phyloP scores from a whole-genome alignment of 2,797 vertebrate genomes.

The Capromys pilorides region DNA sequence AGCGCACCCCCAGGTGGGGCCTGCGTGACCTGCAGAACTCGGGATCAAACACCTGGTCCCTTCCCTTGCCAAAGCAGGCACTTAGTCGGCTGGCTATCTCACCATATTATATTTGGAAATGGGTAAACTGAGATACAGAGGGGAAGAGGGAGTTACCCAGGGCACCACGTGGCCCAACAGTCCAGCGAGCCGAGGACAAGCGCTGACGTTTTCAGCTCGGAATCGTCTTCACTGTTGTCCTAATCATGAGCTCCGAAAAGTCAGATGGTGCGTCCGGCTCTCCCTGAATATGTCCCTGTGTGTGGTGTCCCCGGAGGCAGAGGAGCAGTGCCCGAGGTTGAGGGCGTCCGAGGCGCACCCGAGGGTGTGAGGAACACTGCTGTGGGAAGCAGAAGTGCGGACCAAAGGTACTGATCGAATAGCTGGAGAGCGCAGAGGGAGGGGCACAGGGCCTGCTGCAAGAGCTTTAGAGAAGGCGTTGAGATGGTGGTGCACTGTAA shows the following conservation, averaged over 20 bases:
- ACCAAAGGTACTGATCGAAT: not conserved
- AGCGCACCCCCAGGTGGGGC: no score
- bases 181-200: not conserved
- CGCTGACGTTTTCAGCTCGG: not conserved
- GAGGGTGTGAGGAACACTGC: not conserved
- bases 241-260: not conserved
- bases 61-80: no score
- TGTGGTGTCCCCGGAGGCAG: not conserved
- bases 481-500: not conserved
- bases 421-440: not conserved
- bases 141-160: not conserved
- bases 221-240: not conserved
- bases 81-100: no score
- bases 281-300: not conserved
- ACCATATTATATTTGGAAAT: no score
- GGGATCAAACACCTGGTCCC: no score
- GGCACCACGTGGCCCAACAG: not conserved
- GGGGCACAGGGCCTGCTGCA: not conserved
- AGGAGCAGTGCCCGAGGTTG: rapidly evolving
- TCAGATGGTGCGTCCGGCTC: not conserved
- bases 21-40: no score
- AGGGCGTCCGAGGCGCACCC: rapidly evolving
- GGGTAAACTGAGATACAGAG: not conserved
- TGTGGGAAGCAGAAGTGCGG: not conserved
- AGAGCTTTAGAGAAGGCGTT: not conserved